Percentiles rank a stretch among this genome's conserved stretches.
These are phyloP conservation scores for Zelleria hepariella DNA, from an alignment of 2,888 invertebrate species.

Conservation along the genomic window DNA sequence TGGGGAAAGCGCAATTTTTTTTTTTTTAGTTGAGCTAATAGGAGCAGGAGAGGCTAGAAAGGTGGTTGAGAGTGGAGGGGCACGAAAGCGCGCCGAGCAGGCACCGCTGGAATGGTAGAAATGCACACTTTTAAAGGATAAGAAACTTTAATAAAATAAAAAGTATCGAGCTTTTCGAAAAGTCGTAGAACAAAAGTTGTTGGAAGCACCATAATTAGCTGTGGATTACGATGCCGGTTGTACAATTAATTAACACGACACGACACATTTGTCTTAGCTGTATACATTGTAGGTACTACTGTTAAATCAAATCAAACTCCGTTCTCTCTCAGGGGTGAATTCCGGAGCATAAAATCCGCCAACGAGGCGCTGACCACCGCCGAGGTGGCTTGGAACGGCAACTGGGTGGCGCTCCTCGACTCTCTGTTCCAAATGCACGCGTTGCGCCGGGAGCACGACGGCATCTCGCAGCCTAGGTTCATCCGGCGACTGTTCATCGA, in stretches of 20 bases:
- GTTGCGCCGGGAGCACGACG: slow-evolving; percentile 67
- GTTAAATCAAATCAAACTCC: not conserved
- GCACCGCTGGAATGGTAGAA: too few species aligned
- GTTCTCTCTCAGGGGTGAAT: not conserved
- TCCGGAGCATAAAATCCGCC: not conserved
- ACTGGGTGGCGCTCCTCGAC: slow-evolving; percentile 84
- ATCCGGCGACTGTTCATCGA: not conserved
- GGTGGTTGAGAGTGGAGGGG: too few species aligned
- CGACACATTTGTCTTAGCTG: not conserved
- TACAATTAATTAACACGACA: too few species aligned
- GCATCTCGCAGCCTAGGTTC: slow-evolving; percentile 67
- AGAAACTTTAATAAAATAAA: too few species aligned
- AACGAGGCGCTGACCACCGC: not conserved
- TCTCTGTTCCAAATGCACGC: slow-evolving; percentile 81
- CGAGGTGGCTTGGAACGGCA: slow-evolving; percentile 68
- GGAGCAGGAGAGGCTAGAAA: not conserved
- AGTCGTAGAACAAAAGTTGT: too few species aligned
- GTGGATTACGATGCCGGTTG: not conserved
- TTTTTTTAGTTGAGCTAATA: too few species aligned
- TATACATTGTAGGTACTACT: not conserved
- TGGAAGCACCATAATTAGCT: not conserved
- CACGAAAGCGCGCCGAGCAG: too few species aligned
- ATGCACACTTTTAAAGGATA: too few species aligned
- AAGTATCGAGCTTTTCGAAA: too few species aligned
- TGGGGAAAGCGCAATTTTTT: too few species aligned